Evolutionary conservation across 2,113 vertebrate genomes (phyloP), one percentile per base, ranked within the genome.

Genomic region (Sturnira hondurensis): DNA sequence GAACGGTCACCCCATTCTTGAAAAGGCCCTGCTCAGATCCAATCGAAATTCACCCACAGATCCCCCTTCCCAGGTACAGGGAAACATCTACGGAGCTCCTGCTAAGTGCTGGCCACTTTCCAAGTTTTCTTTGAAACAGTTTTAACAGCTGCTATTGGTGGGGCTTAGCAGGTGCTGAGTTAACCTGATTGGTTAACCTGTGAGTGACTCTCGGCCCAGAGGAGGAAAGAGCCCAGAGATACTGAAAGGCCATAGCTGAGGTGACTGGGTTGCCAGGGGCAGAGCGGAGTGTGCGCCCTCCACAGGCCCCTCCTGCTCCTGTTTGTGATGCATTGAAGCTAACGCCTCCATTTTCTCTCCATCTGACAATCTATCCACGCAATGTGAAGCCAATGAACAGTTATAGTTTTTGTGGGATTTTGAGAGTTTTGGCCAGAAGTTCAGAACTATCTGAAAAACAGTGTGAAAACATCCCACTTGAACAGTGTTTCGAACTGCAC

Each of bases 361-460:
- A 74, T 89, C 82, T 41, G 95, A 95, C 90, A 43, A 22, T 56
- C 76, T 36, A 45, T 47, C 67, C 28, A 2, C 38, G 36, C 38
- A 50, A 73, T 0, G 11, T 47, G 47, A 82, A 86, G 63, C 70
- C 89, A 84, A 96, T 58, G 24, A 68, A 67, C 92, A 76, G 73
- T 52, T 70, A 61, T 77, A 96, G 45, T 95, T 94, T 90, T 67
- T 80, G 80, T 82, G 96, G 89, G 84, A 82, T 38, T 85, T 93
- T 89, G 36, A 76, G 87, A 76, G 63, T 82, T 81, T 90, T 82
- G 94, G 95, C 88, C 71, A 96, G 90, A 71, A 6, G 43, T 56
- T 28, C 65, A 68, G 52, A 90, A 70, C 77, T 67, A 38, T 90
- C 93, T 96, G 56, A 74, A 94, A 83, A 86, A 77, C 58, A 71